Percentiles rank a stretch among this genome's conserved stretches.
These are phyloP conservation scores for Dorcus parallelipipedus DNA, from an alignment of 2,888 invertebrate genomes.

Conservation along the genomic window DNA sequence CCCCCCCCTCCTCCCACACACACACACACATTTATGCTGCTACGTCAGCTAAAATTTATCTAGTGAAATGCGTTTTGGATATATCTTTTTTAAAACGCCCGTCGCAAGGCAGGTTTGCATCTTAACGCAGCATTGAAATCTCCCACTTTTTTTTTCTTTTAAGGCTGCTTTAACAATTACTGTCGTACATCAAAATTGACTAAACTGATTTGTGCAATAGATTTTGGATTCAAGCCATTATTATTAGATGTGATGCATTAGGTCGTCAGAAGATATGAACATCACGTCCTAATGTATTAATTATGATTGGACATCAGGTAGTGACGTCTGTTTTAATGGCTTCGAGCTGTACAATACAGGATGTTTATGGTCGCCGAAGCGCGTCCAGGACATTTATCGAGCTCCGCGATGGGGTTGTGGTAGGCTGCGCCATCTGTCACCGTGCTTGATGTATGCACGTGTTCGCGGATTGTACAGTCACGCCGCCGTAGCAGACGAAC, in stretches of 20 bases:
- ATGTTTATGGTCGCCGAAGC: conserved; percentile 33
- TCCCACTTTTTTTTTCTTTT: no score
- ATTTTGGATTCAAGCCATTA: background rate
- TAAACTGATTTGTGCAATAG: no score
- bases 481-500: background rate
- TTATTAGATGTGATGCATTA: no score
- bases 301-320: conserved; percentile 39
- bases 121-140: no score
- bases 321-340: conserved; percentile 41
- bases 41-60: no score
- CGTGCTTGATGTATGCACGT: conserved; percentile 39
- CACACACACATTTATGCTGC: no score
- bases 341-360: conserved; percentile 31
- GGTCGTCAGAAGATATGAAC: conserved; percentile 30
- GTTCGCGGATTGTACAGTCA: conserved; percentile 29
- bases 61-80: no score
- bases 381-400: conserved; percentile 35
- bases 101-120: no score
- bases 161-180: no score
- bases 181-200: no score
- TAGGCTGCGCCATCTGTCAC: conserved; percentile 40
- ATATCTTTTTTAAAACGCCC: no score
- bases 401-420: conserved; percentile 33
- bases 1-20: no score
- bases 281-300: conserved; percentile 34